A percentile compares a stretch with the other conserved stretches of the same genome.
These are phyloP conservation scores for Caenorhabditis sp. DNA, from an alignment of 2,888 invertebrate genomes.

Conservation along the genomic window DNA sequence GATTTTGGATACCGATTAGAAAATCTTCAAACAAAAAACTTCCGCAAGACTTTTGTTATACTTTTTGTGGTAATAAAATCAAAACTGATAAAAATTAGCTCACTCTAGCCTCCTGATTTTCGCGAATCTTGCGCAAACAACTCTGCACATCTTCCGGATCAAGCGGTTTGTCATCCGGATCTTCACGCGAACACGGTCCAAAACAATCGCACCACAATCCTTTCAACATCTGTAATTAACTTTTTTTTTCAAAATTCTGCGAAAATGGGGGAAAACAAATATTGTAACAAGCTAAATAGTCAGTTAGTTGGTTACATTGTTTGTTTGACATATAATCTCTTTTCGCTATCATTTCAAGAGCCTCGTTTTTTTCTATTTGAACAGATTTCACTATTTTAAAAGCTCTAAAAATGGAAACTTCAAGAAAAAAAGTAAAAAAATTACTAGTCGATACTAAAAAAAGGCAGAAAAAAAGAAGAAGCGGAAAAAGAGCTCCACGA, in stretches of 20 bases:
- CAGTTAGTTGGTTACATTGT: background rate
- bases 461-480: constrained; percentile 7
- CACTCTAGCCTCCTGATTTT: constrained; percentile 35
- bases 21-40: too few relatives aligned
- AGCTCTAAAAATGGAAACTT: too few relatives aligned
- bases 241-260: background rate
- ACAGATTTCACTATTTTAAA: background rate
- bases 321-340: constrained; percentile 18
- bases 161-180: constrained; percentile 47
- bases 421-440: background rate
- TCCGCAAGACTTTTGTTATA: too few relatives aligned
- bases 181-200: constrained; percentile 45
- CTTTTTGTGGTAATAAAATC: too few relatives aligned
- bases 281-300: constrained; percentile 1
- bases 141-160: constrained; percentile 45
- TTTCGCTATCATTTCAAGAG: constrained; percentile 39
- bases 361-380: background rate
- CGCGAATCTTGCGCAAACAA: constrained; percentile 40
- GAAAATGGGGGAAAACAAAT: background rate
- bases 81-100: constrained; percentile 3
- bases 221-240: constrained; percentile 49
- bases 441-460: background rate
- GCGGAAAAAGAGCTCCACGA: constrained; percentile 12
- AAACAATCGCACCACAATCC: constrained; percentile 59
- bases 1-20: too few relatives aligned